These are phyloP conservation scores for Heliconius erato DNA, from an alignment of 2,888 invertebrate species.

Conservation along the genomic window DNA sequence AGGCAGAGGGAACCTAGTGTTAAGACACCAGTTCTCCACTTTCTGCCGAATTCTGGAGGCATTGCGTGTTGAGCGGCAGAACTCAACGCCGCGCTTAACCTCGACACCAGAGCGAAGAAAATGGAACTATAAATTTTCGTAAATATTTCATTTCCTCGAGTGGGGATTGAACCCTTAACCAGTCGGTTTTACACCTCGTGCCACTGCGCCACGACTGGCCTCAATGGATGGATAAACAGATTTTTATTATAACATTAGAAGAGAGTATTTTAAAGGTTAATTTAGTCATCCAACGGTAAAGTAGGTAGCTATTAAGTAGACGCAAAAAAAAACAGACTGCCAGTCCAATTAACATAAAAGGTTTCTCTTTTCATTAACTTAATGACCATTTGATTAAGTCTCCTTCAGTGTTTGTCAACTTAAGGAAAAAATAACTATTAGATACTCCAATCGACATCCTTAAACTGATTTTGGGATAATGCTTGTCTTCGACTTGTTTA, in stretches of 20 bases:
- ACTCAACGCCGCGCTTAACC: too few relatives aligned
- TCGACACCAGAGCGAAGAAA: too few relatives aligned
- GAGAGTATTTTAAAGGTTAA: slow-evolving; percentile 19
- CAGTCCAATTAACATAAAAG: slow-evolving; percentile 45
- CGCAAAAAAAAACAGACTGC: background rate
- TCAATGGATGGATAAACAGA: background rate
- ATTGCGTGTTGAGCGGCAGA: too few relatives aligned
- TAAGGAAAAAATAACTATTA: slow-evolving; percentile 36
- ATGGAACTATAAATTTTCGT: too few relatives aligned
- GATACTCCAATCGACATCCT: slow-evolving; percentile 10
- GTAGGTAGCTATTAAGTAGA: slow-evolving; percentile 12
- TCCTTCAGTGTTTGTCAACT: slow-evolving; percentile 38
- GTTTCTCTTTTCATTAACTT: slow-evolving; percentile 43
- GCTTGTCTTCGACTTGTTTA: background rate
- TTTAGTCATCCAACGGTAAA: slow-evolving; percentile 10
- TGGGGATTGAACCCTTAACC: too few relatives aligned
- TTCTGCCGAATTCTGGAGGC: too few relatives aligned
- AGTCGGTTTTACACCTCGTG: too few relatives aligned
- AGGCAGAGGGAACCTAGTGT: too few relatives aligned
- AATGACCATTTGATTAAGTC: slow-evolving; percentile 39
- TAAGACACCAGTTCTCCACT: too few relatives aligned
- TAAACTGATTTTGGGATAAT: slow-evolving; percentile 5
- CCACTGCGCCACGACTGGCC: too few relatives aligned
- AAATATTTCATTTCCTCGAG: too few relatives aligned
- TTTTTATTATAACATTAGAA: slow-evolving; percentile 5